Base-by-base conservation (phyloP, 2,113 vertebrate genomes). In the Cheilinus undulatus region DNA sequence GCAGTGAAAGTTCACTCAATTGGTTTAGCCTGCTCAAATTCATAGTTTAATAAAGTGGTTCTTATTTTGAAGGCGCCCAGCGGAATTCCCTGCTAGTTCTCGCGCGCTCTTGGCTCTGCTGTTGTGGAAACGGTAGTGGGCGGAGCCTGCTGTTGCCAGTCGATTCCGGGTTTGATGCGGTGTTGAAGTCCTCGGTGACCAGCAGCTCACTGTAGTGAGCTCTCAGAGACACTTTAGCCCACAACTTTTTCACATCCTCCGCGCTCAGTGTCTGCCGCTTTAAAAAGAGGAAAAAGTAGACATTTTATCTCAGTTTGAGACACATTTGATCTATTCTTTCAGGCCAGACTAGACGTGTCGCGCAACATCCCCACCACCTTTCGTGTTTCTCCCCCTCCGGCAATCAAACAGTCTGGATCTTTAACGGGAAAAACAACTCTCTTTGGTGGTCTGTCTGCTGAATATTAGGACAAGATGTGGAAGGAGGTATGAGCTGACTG, bases 91-190 rank as follows among this genome's bases (percentile, higher is more conserved):
- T 5, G 0, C 1, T 6, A n/a, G 7, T 15, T 0, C 52, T 32
- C 73, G 0, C 62, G 20, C 0, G 60, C 7, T 1, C 26, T 70
- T 75, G 54, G 64, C 48, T 19, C 54, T 7, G 73, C 73, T 78
- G 73, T 69, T 69, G 69, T 82, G 84, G 82, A 26, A 73, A 84
- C 80, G 19, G 0, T 26, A 38, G 82, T 84, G 88, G 89, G 89
- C 58, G 89, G 89, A 51, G 89, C 63, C 52, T 61, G 43, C 27
- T 60, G 52, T 11, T 81, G 80, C 78, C 80, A 61, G 59, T 86
- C 65, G 78, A 69, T 77, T 84, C 46, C 19, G 40, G 56, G 64
- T 73, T 57, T 83, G 74, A 73, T 63, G 82, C 78, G 51, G 83
- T 7, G 80, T 54, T 58, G 86, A 51, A 72, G 59, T 73, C 66